Percentiles rank a stretch among this genome's conserved stretches.
Conservation (phyloP, 1,140 invertebrate species). For the Diorhabda sublineata region DNA sequence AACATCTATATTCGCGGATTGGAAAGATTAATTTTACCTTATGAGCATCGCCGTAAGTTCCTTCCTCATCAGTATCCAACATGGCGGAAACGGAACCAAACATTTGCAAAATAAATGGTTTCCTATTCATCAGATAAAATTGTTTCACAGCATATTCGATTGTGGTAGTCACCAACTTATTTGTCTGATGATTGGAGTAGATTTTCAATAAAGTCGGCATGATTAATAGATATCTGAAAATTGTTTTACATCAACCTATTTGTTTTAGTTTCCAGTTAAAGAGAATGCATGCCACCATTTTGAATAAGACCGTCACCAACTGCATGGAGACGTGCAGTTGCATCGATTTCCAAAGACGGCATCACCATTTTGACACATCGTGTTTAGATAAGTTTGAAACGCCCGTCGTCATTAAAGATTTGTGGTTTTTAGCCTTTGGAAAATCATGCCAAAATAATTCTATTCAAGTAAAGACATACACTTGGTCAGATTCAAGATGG, state of each 20-base stretch:
- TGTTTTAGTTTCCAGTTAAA: too few species aligned
- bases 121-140: slow-evolving; percentile 96
- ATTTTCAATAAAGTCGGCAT: slow-evolving; percentile 96
- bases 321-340: too few species aligned
- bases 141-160: slow-evolving; percentile 98
- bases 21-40: slow-evolving; percentile 56
- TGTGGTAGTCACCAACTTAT: slow-evolving; percentile 88
- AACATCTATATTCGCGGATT: too few species aligned
- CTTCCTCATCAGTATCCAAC: slow-evolving; percentile 86
- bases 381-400: too few species aligned
- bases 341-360: too few species aligned
- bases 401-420: too few species aligned
- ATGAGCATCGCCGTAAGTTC: slow-evolving; percentile 81
- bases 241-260: neutral
- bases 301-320: too few species aligned
- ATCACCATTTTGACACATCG: too few species aligned
- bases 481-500: too few species aligned
- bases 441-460: too few species aligned
- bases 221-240: slow-evolving; percentile 83
- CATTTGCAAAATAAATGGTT: slow-evolving; percentile 98
- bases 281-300: neutral
- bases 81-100: slow-evolving; percentile 97
- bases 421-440: too few species aligned
- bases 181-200: slow-evolving; percentile 97
- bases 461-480: too few species aligned